Evolutionary conservation across 1,140 invertebrate genomes (phyloP), one percentile per base, ranked within the genome.

Genomic region (Panonychus citri): DNA sequence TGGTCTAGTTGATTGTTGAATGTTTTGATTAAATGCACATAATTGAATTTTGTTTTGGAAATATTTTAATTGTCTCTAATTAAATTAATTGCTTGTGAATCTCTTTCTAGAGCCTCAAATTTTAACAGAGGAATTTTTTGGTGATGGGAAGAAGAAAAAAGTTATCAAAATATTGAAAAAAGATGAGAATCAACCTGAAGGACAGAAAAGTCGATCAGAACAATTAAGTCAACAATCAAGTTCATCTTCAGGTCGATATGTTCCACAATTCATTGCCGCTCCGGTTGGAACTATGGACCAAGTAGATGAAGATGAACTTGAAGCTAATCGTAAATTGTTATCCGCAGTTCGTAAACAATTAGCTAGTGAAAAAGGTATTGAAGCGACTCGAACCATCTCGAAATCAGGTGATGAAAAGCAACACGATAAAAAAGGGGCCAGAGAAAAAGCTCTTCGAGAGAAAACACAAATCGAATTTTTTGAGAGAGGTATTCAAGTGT

Each of bases 401-500:
- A 53, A 40, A 21, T 21, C 48, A 7, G 54, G 58, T 13, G 58
- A 60, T 43, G 53, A 39, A 0, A 42, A 57, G 5, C 15, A 21
- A 12, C 58, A 57, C 26, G 58, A 59, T 46, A 49, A 42, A 17
- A 27, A 54, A 34, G 54, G 54, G 7, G 27, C 42, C 46, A 59
- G 58, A 27, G 58, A 59, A 27, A 59, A 56, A 43, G 54, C 46
- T 52, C 50, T 59, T 3, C 61, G 58, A 28, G 58, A 59, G 21
- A 46, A 42, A 21, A 59, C 58, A n/a, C 34, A 57, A 25, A 59
- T 59, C 52, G 58, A 59, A 42, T 59, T 56, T 37, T 59, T 59
- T 30, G 58, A 59, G 26, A 13, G 58, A 52, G 56, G 56, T 57
- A 19, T 24, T 53, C 30, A n/a, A 12, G 48, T 54, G 3, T n/a